A percentile compares a stretch with the other conserved stretches of the same genome.
phyloP scores from a whole-genome alignment of 2,888 invertebrate genomes.

The Andrena camellia region DNA sequence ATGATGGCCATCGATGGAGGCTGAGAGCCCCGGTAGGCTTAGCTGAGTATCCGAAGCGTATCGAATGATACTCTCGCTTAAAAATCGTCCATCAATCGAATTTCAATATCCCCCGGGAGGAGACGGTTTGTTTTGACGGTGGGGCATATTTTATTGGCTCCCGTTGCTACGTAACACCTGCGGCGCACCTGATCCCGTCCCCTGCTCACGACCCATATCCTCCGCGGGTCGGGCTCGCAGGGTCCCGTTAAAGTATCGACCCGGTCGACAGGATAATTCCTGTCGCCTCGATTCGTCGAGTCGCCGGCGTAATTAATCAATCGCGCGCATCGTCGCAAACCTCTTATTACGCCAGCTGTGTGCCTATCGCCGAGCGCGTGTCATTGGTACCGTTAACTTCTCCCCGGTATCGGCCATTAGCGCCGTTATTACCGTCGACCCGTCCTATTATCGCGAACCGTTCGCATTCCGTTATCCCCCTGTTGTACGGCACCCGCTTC shows the following conservation, averaged over 20 bases:
- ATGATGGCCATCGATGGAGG: too few species aligned
- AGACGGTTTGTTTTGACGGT: background rate
- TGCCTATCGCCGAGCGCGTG: background rate
- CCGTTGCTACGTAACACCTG: background rate
- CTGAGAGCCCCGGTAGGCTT: too few species aligned
- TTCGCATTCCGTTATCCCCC: slow-evolving; percentile 38
- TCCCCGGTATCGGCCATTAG: slow-evolving; percentile 17
- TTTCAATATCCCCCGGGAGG: background rate
- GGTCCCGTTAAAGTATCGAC: slow-evolving; percentile 22
- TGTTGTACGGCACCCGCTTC: background rate
- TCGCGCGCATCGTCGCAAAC: slow-evolving; percentile 1
- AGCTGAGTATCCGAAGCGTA: too few species aligned
- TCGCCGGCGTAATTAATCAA: slow-evolving; percentile 20
- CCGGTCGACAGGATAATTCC: slow-evolving; percentile 11
- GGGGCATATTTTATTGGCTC: background rate
- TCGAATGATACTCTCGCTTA: too few species aligned
- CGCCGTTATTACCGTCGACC: slow-evolving; percentile 27
- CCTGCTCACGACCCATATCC: background rate
- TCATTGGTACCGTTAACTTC: slow-evolving; percentile 26
- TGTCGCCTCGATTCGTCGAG: background rate
- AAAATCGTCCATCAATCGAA: too few species aligned
- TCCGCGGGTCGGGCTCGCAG: background rate
- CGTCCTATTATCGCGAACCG: slow-evolving; percentile 38
- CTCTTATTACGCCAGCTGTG: slow-evolving; percentile 20
- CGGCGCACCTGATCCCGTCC: background rate